These are phyloP conservation scores for Noctua janthe DNA, from an alignment of 2,888 invertebrate species.

Conservation along the genomic window DNA sequence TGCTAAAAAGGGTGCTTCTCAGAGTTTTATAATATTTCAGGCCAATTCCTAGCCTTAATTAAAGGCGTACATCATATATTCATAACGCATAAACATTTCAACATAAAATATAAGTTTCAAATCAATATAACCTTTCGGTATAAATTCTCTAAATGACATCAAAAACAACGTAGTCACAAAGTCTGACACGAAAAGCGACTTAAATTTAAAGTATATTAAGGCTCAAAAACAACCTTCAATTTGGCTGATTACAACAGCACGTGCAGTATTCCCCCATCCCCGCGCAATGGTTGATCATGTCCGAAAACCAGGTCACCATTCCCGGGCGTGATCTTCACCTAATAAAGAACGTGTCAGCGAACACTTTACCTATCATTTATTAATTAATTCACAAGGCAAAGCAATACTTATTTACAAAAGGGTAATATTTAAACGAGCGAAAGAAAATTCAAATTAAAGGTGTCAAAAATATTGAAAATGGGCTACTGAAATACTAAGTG, in stretches of 20 bases:
- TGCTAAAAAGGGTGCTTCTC: neutral
- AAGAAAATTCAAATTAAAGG: too few relatives aligned
- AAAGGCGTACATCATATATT: neutral
- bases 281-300: conserved; percentile 69
- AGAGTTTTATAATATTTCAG: neutral
- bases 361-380: neutral
- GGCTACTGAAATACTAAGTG: too few relatives aligned
- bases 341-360: neutral
- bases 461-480: too few relatives aligned
- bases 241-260: neutral
- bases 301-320: conserved; percentile 70
- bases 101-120: neutral
- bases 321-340: conserved; percentile 70
- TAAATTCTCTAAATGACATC: neutral
- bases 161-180: neutral
- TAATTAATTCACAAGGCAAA: neutral
- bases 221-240: neutral
- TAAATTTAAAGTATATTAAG: neutral
- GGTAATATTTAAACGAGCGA: too few relatives aligned
- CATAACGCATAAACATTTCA: neutral
- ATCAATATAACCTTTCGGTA: neutral
- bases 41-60: neutral
- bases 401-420: neutral
- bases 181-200: neutral
- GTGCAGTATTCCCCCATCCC: neutral